Evolutionary conservation across 2,888 invertebrate species (phyloP), one percentile per base, ranked within the genome.

Genomic region (Scaptodrosophila latifasciaeformis): DNA sequence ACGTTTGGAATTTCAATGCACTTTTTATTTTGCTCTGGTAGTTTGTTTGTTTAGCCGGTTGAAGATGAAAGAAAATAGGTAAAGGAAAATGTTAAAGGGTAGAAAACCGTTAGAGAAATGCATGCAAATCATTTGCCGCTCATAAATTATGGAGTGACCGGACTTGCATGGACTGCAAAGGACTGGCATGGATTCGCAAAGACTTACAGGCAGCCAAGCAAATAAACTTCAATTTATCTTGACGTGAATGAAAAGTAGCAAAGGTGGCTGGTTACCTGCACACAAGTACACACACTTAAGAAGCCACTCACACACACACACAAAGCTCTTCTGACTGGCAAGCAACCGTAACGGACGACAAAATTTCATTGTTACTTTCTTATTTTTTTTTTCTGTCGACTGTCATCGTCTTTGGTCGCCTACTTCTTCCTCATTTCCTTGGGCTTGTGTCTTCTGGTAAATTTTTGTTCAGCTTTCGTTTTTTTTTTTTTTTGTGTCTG

Each of bases 111-210:
- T 17, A 7, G 13, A 47, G 31, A 18, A 74, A 70, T 59, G 71
- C 70, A 74, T 70, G 80, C 77, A 79, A 79, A 79, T 72, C 59
- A 72, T 72, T 79, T 65, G 74, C 44, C 65, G 48, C 74, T 63
- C 65, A 77, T 77, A 75, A 75, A 77, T 77, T 72, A 77, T 74
- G 67, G 29, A 49, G 43, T 31, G 18, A 2, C 12, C 29, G 15
- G 30, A 47, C 13, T 34, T 35, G 27, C 40, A 46, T n/a, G n/a
- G 35, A 29, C 13, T 15, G 13, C 18, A 21, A 39, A 7, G 15
- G 18, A 19, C 21, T 40, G 57, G 29, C 21, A 54, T 29, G n/a
- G n/a, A 12, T 35, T n/a, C 27, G 46, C 24, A 27, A 17, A 60
- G 49, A 13, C 45, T 55, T 47, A 50, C 44, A 34, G 27, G 45